A percentile compares a stretch with the other conserved stretches of the same genome.
Evolutionary conservation across 2,113 vertebrate species (phyloP).

Genomic region (Bothrops jararaca): DNA sequence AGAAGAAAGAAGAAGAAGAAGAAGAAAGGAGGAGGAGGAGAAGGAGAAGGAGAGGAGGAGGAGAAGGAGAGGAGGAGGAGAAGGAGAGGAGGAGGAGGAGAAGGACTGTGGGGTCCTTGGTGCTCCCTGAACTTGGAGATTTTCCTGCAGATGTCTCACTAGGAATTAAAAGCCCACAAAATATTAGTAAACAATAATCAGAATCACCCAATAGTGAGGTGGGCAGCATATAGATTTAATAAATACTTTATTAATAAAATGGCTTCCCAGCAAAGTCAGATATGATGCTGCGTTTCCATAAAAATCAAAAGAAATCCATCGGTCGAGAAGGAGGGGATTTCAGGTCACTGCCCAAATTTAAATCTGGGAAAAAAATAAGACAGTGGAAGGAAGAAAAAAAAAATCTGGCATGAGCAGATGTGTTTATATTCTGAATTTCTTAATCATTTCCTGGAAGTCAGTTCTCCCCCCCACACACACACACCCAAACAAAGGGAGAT

Average conservation of each 20-base stretch:
- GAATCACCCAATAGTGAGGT: too few species aligned
- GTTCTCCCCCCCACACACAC: background rate
- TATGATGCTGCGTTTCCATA: background rate
- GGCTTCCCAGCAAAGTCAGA: background rate
- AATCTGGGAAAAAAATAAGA: background rate
- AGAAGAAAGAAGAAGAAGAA: too few species aligned
- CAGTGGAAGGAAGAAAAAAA: background rate
- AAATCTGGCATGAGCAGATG: background rate
- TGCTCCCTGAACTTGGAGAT: too few species aligned
- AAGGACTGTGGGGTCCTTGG: background rate
- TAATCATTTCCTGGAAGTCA: constrained; percentile 13
- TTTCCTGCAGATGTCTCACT: too few species aligned
- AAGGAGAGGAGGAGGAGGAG: background rate
- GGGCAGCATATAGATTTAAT: background rate
- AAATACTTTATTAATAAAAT: background rate
- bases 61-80: too few species aligned
- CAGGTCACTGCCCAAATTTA: background rate
- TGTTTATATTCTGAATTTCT: background rate
- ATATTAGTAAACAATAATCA: background rate
- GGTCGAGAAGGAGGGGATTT: background rate
- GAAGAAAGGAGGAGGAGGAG: too few species aligned
- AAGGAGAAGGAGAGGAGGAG: too few species aligned
- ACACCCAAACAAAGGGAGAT: constrained; percentile 34
- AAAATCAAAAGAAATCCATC: background rate
- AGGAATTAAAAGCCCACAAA: background rate